Evolutionary conservation across 1,140 invertebrate genomes (phyloP).

Genomic region (Trichonephila clavipes): DNA sequence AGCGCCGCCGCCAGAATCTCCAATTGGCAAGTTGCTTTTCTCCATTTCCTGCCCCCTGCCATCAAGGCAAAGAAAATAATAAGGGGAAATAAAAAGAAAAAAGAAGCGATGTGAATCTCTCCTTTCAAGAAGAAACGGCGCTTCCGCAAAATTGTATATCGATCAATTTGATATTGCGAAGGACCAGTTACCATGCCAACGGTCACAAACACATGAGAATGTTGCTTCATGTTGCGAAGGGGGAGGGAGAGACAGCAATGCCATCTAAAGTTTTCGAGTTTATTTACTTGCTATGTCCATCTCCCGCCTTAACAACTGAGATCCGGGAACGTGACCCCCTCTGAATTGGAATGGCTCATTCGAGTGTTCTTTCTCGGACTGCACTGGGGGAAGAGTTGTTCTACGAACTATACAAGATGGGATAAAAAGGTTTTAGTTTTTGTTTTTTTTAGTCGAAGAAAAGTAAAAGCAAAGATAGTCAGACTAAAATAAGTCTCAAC

Average conservation of each 20-base stretch:
- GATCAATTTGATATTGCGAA: conserved; percentile 63
- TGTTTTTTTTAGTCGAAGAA: too few species aligned
- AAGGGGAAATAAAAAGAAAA: not conserved
- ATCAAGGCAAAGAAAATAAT: not conserved
- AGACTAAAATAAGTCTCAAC: too few species aligned
- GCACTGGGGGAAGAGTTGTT: not conserved
- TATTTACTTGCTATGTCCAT: conserved; percentile 22
- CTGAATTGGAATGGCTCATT: not conserved
- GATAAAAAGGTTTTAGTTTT: too few species aligned
- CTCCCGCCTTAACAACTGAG: not conserved
- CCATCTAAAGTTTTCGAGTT: not conserved
- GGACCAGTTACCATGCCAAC: conserved; percentile 17
- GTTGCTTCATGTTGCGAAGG: not conserved
- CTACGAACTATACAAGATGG: not conserved
- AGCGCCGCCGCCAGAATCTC: not conserved
- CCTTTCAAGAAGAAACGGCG: conserved; percentile 21
- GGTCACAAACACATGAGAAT: conserved; percentile 33
- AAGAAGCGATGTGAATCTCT: conserved; percentile 4
- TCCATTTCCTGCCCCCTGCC: not conserved
- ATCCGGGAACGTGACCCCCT: not conserved
- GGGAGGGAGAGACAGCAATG: not conserved
- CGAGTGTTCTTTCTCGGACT: not conserved
- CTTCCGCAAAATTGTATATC: conserved; percentile 48
- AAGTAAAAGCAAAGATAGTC: too few species aligned
- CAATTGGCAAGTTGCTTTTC: conserved; percentile 23